A percentile compares a stretch with the other conserved stretches of the same genome.
Conservation (phyloP, 2,797 vertebrate species). For the Bradypus variegatus region DNA sequence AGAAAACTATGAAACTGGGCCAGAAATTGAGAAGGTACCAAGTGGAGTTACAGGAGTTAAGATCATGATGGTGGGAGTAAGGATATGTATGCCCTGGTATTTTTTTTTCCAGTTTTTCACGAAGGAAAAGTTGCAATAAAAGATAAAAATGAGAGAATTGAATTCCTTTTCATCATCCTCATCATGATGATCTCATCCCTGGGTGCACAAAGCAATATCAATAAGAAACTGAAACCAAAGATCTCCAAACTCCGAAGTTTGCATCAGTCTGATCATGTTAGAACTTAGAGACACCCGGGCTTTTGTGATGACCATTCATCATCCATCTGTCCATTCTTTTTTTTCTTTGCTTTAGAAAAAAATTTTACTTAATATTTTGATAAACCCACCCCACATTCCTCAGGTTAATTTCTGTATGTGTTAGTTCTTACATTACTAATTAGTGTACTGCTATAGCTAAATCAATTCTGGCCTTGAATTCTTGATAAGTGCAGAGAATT, state of each 20-base stretch:
- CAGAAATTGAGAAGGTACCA: background rate
- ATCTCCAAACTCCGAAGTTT: background rate
- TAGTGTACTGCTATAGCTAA: no score
- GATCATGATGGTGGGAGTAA: background rate
- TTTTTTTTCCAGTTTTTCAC: background rate
- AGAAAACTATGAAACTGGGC: background rate
- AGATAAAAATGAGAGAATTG: background rate
- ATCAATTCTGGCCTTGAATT: no score
- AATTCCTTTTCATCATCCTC: background rate
- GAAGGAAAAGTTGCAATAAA: background rate
- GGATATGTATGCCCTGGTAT: background rate
- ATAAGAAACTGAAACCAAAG: background rate
- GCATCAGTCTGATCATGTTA: background rate
- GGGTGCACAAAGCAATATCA: background rate
- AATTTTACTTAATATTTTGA: no score
- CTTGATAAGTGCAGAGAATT: no score
- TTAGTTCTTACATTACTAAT: no score
- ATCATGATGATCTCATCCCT: background rate
- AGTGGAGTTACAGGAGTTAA: background rate
- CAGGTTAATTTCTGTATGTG: no score
- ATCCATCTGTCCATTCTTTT: background rate
- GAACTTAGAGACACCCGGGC: background rate
- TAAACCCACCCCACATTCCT: no score
- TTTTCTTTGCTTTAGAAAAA: no score
- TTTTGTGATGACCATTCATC: background rate